Evolutionary conservation across 2,888 invertebrate species (phyloP).

Genomic region (Incurvaria masculella): DNA sequence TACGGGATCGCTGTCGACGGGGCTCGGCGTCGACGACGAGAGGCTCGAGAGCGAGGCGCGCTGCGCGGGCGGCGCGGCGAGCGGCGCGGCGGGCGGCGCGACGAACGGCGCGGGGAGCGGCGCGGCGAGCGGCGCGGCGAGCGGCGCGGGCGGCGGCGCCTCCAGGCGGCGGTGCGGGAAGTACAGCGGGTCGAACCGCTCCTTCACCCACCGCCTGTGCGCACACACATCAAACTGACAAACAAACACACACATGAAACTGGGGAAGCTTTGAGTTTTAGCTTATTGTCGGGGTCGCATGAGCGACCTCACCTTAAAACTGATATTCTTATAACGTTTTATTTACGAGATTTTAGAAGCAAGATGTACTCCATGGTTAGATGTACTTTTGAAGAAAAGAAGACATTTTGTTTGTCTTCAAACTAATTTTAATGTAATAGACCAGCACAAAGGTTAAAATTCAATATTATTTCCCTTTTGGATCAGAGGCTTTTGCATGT

Average conservation of each 20-base stretch:
- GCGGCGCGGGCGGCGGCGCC: conserved; percentile 8
- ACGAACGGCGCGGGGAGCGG: conserved; percentile 8
- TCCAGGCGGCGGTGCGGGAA: conserved; percentile 27
- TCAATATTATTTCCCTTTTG: no score
- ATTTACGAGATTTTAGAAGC: no score
- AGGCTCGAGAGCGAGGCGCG: conserved; percentile 7
- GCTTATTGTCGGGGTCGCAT: no score
- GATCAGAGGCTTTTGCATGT: no score
- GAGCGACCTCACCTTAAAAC: no score
- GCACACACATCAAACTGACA: neutral
- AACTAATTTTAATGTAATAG: no score
- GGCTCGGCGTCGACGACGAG: conserved; percentile 12
- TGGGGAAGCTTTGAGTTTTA: neutral
- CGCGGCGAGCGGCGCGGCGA: neutral
- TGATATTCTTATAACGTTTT: no score
- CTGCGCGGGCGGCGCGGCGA: conserved; percentile 6
- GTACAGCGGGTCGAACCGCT: conserved; percentile 45
- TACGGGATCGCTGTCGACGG: conserved; percentile 27
- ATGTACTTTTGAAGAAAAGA: no score
- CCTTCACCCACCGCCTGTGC: conserved; percentile 44
- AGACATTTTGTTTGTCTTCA: no score
- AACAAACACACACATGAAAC: neutral
- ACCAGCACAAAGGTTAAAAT: no score
- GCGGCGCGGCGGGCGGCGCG: conserved; percentile 1
- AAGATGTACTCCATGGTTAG: no score